Conservation (phyloP, 2,888 invertebrate species). For the Harpagoxenus sublaevis region DNA sequence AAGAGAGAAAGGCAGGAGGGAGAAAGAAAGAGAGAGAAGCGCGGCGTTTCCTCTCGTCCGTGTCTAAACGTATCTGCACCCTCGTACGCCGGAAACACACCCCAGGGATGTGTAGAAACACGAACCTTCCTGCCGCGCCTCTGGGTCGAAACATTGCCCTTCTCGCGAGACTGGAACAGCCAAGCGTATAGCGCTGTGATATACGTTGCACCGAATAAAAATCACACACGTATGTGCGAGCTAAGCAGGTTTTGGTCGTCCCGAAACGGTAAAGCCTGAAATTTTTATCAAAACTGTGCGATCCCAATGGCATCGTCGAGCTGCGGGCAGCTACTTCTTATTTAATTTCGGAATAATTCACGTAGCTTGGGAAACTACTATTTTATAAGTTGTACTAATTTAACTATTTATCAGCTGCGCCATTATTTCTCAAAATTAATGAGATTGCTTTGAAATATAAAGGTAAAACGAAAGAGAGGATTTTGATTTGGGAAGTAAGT, state of each 20-base stretch:
- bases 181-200: conserved; percentile 23
- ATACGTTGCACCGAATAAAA: conserved; percentile 42
- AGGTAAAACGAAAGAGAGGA: neutral
- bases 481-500: neutral
- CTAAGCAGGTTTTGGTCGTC: conserved; percentile 22
- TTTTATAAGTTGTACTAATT: neutral
- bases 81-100: conserved; percentile 55
- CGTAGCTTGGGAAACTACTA: neutral
- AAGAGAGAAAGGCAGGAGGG: neutral
- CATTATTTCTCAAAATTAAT: neutral
- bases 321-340: neutral
- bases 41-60: conserved; percentile 38
- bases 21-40: neutral
- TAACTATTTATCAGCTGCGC: neutral
- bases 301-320: conserved; percentile 17
- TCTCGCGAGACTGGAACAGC: conserved; percentile 32
- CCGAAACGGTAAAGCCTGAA: neutral
- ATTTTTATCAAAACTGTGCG: conserved; percentile 21
- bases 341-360: conserved; percentile 15
- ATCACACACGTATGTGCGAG: conserved; percentile 19
- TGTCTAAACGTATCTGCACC: conserved; percentile 54
- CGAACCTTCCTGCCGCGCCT: conserved; percentile 49
- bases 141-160: conserved; percentile 42
- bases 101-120: conserved; percentile 57
- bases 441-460: neutral